Evolutionary conservation across 2,797 vertebrate species (phyloP).

Genomic region (Amazonetta brasiliensis): DNA sequence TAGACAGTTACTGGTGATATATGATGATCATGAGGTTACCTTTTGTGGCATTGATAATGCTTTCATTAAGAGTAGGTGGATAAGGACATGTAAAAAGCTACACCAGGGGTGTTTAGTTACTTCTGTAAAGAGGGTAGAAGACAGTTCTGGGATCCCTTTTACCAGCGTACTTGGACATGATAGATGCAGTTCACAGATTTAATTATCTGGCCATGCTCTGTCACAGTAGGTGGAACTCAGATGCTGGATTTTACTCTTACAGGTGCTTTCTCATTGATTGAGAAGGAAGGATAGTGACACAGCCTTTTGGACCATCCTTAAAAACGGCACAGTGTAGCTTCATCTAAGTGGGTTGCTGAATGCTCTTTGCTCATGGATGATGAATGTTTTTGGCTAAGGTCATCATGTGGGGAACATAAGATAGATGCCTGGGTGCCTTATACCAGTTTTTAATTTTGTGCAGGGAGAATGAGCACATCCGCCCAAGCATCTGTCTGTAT

Average conservation of each 20-base stretch:
- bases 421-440: neutral
- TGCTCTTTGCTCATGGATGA: neutral
- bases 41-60: neutral
- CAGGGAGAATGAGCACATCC: neutral
- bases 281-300: neutral
- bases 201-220: neutral
- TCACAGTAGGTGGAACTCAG: neutral
- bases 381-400: neutral
- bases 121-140: neutral
- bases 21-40: neutral
- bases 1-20: neutral
- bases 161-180: neutral
- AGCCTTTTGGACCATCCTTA: neutral
- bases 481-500: neutral
- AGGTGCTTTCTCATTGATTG: neutral
- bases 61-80: neutral
- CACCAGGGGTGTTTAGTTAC: fast-evolving
- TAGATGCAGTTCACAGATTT: neutral
- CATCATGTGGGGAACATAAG: neutral
- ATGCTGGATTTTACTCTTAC: neutral
- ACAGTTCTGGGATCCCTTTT: neutral
- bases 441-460: neutral
- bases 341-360: neutral
- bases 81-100: neutral
- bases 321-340: neutral